Evolutionary conservation across 2,797 vertebrate species (phyloP), one percentile per base, ranked within the genome.

Genomic region (Phoeniculus purpureus): DNA sequence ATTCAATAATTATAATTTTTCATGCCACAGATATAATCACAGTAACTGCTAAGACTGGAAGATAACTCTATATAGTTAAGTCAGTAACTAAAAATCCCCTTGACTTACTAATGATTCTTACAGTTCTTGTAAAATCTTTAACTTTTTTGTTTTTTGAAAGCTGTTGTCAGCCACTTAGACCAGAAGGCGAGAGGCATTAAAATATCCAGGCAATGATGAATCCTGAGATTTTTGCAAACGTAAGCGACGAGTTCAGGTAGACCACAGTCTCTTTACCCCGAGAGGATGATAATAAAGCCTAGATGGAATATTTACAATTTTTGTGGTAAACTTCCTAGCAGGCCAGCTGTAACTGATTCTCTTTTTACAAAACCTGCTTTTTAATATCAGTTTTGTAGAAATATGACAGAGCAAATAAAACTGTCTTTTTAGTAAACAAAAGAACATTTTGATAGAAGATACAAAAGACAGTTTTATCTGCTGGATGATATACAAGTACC

Each of bases 401-500:
- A 95, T 77, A 85, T 84, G 47, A 40, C 40, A 85, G 93, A 67
- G 88, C 58, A 93, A 92, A 90, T 70, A 86, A 95, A 97, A 67
- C 86, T 92, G 87, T 72, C 78, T 81, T 85, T 94, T 95, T 83
- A 92, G 94, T 94, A 79, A 97, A 93, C 82, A 91, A 88, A 95
- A 95, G 68, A 95, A 89, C 43, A 73, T 85, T 85, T 96, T 78
- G 81, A 93, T 79, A 95, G 94, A 92, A 93, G 83, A 78, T 74
- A 80, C 59, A 94, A 92, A 96, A 94, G 93, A 93, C 90, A 88
- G 91, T 94, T 89, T 94, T 94, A 94, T 93, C 85, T 81, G 73
- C 77, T 94, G 89, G 81, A 90, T 89, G 94, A 96, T 84, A 85
- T 66, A 94, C 51, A 95, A 81, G 85, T 90, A 88, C 71, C 62